Percentiles rank a stretch among this genome's conserved stretches.
phyloP scores from a whole-genome alignment of 1,140 invertebrate species.

The Scaptomyza montana region DNA sequence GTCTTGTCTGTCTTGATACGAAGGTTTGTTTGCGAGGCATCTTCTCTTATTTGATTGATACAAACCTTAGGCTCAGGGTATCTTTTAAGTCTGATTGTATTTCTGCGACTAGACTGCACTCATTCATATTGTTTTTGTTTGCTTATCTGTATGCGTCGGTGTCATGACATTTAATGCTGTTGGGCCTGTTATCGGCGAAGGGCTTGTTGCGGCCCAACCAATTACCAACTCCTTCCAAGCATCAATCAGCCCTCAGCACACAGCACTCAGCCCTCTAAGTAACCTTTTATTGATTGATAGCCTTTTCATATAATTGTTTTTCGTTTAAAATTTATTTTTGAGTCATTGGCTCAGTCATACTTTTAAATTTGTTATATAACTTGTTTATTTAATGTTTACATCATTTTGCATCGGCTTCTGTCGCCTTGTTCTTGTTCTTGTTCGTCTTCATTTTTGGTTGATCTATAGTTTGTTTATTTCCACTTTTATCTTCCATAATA shows the following conservation, averaged over 20 bases:
- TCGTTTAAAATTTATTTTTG: conserved; percentile 78
- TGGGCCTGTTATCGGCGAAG: background rate
- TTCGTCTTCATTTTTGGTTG: conserved; percentile 24
- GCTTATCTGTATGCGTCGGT: background rate
- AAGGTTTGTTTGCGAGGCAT: background rate
- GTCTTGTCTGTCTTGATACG: too few relatives aligned
- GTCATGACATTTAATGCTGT: background rate
- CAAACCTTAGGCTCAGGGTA: too few relatives aligned
- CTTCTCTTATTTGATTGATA: too few relatives aligned
- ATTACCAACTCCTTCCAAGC: too few relatives aligned
- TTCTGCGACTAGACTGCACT: too few relatives aligned
- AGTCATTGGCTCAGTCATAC: conserved; percentile 79
- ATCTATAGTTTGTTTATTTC: conserved; percentile 28
- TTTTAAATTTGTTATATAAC: conserved; percentile 73
- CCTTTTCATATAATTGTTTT: conserved; percentile 70
- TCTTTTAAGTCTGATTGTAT: too few relatives aligned
- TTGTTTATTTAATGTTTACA: conserved; percentile 41
- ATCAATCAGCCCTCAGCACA: too few relatives aligned
- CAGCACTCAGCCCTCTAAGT: too few relatives aligned
- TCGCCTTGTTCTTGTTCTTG: conserved; percentile 9
- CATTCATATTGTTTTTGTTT: too few relatives aligned
- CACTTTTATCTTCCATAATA: conserved; percentile 3
- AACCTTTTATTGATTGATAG: background rate
- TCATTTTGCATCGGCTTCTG: background rate
- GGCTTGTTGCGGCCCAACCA: background rate